Conservation (phyloP, 2,888 invertebrate genomes). For the Drosophila acutilabella region DNA sequence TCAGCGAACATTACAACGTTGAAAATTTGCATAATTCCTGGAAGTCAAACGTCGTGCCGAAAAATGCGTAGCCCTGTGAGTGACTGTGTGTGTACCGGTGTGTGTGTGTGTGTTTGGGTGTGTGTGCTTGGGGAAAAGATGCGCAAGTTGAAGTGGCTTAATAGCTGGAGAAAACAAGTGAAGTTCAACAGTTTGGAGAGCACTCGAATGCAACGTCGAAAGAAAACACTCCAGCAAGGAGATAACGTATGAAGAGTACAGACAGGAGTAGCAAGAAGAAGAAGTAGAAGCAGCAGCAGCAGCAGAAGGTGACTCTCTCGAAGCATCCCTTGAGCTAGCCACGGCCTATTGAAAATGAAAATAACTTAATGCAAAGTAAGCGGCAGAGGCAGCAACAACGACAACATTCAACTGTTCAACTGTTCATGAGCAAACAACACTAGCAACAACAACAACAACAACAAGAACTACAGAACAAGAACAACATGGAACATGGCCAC, state of each 20-base stretch:
- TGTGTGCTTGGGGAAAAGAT: conserved; percentile 36
- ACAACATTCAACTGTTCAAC: conserved; percentile 57
- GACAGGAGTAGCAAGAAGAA: conserved; percentile 18
- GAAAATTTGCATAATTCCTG: conserved; percentile 78
- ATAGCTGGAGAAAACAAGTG: conserved; percentile 81
- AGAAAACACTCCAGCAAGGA: conserved; percentile 70
- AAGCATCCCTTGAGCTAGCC: conserved; percentile 48
- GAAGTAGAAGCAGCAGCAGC: background rate
- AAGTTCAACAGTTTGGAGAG: conserved; percentile 81
- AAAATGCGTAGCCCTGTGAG: conserved; percentile 44
- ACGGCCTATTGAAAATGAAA: conserved; percentile 80
- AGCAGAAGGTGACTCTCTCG: conserved; percentile 30
- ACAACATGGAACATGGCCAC: conserved; percentile 67
- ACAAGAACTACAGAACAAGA: conserved; percentile 37
- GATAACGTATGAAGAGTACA: background rate
- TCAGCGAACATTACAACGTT: conserved; percentile 56
- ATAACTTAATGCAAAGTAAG: conserved; percentile 80
- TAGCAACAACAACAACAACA: conserved; percentile 45
- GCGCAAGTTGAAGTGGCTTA: conserved; percentile 72
- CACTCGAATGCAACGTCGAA: conserved; percentile 71
- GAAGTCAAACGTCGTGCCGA: conserved; percentile 62
- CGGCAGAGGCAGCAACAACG: conserved; percentile 52
- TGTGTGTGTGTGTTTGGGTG: conserved; percentile 10
- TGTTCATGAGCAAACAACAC: conserved; percentile 75
- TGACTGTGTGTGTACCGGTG: background rate